phyloP scores from a whole-genome alignment of 2,888 invertebrate species.

The Aphodius granarius region DNA sequence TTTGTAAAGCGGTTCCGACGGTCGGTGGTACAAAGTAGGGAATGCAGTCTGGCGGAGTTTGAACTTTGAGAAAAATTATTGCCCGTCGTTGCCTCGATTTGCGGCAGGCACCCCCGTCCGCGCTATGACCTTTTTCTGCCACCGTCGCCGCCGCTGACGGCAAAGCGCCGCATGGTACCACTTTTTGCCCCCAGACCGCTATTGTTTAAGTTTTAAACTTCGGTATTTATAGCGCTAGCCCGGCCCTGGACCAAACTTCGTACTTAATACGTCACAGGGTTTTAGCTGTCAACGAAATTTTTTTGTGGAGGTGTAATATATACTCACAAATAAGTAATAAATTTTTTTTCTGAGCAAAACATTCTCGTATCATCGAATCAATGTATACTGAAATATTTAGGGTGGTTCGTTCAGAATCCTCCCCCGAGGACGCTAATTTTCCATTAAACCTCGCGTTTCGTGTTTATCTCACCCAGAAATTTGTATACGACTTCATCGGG shows the following conservation, averaged over 20 bases:
- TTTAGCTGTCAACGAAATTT: too few species aligned
- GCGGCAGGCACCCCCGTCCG: neutral
- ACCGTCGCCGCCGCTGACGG: neutral
- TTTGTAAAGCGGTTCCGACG: neutral
- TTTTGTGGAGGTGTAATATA: neutral
- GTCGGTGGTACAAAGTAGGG: neutral
- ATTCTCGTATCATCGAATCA: too few species aligned
- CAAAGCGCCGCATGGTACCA: neutral
- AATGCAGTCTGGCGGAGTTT: neutral
- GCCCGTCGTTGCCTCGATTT: neutral
- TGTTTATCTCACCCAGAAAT: neutral
- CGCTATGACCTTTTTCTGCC: neutral
- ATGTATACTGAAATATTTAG: too few species aligned
- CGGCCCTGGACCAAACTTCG: neutral
- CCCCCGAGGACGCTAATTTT: neutral
- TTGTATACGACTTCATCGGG: neutral
- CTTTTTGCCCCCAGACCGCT: neutral
- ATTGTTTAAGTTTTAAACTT: slow-evolving; percentile 21
- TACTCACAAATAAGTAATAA: too few species aligned
- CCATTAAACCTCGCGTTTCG: neutral
- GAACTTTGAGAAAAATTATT: neutral
- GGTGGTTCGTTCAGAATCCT: too few species aligned
- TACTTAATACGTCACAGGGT: neutral
- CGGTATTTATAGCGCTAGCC: slow-evolving; percentile 13
- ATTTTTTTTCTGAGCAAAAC: too few species aligned